A percentile compares a stretch with the other conserved stretches of the same genome.
These are phyloP conservation scores for Piscicola geometra DNA, from an alignment of 2,888 invertebrate genomes.

Conservation along the genomic window DNA sequence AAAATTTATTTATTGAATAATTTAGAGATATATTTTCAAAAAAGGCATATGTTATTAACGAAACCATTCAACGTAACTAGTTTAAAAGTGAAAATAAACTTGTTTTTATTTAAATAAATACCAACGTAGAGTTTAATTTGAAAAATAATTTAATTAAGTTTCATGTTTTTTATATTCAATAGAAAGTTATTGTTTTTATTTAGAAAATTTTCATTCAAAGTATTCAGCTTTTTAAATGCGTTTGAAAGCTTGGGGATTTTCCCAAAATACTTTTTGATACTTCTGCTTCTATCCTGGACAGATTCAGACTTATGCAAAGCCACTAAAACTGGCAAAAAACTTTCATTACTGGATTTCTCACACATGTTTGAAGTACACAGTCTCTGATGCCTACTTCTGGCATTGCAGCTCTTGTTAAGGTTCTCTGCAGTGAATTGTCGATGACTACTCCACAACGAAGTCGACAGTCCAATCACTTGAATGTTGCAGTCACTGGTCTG, in stretches of 20 bases:
- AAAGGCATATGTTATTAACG: background rate
- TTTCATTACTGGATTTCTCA: background rate
- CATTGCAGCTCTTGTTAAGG: background rate
- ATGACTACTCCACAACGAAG: background rate
- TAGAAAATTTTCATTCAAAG: too few species aligned
- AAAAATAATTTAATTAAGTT: too few species aligned
- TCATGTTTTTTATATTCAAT: too few species aligned
- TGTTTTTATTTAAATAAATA: too few species aligned
- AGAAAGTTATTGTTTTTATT: too few species aligned
- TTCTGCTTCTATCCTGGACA: too few species aligned
- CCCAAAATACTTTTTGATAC: too few species aligned
- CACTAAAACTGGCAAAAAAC: background rate
- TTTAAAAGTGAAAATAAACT: slow-evolving; percentile 12
- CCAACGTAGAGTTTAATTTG: too few species aligned
- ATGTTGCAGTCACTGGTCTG: background rate
- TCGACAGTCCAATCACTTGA: background rate
- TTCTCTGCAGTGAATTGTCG: background rate
- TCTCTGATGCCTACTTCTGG: background rate
- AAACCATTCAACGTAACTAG: too few species aligned
- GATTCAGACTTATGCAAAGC: background rate
- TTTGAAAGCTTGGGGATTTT: too few species aligned
- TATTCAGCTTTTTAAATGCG: too few species aligned
- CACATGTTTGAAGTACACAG: background rate
- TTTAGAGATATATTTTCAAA: background rate
- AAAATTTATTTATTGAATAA: background rate